Percentiles rank a stretch among this genome's conserved stretches.
Conservation (phyloP, 2,113 vertebrate genomes). For the Gorsachius goisagi region DNA sequence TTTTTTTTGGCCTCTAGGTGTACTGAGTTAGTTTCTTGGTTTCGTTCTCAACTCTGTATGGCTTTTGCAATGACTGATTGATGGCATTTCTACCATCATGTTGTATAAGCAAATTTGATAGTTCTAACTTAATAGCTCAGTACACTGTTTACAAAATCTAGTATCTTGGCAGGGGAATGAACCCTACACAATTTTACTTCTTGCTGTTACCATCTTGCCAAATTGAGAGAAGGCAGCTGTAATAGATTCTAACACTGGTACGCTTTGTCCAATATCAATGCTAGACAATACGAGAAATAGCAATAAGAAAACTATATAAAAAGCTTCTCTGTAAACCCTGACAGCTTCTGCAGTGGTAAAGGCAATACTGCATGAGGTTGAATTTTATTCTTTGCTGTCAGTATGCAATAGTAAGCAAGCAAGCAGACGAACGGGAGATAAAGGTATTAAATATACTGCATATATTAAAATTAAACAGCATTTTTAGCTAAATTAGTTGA, state of each 20-base stretch:
- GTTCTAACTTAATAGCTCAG: background rate
- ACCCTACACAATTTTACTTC: background rate
- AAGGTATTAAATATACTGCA: background rate
- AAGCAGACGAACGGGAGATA: background rate
- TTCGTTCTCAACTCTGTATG: background rate
- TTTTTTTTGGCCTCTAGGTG: background rate
- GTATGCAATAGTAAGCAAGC: background rate
- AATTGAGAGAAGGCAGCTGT: background rate
- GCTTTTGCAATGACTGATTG: background rate
- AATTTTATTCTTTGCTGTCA: background rate
- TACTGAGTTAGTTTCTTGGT: background rate
- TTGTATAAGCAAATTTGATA: background rate
- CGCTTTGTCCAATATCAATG: fast-evolving
- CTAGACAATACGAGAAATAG: background rate
- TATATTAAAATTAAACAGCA: background rate
- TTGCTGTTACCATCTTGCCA: background rate
- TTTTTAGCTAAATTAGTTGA: background rate
- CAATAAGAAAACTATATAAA: background rate
- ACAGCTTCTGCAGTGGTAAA: background rate
- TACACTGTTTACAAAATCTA: background rate
- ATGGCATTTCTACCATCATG: background rate
- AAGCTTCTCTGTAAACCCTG: background rate
- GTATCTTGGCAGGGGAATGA: background rate
- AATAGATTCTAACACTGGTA: background rate
- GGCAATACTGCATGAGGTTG: background rate